phyloP scores from a whole-genome alignment of 2,797 vertebrate genomes.

The Microchirus variegatus region DNA sequence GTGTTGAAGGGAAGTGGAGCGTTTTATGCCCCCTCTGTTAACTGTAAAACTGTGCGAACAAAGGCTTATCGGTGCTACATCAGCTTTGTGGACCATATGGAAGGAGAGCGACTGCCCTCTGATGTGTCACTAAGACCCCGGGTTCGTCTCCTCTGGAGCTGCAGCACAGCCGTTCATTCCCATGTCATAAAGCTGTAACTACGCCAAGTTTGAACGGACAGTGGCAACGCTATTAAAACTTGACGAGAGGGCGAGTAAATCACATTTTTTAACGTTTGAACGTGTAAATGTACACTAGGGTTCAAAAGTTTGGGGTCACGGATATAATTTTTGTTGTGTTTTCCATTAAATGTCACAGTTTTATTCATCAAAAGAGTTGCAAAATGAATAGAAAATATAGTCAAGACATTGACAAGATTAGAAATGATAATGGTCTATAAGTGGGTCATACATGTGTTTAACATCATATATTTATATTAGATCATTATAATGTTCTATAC shows the following conservation, averaged over 20 bases:
- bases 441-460: too few species aligned
- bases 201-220: constrained; percentile 4
- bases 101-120: constrained; percentile 26
- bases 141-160: constrained; percentile 27
- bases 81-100: constrained; percentile 37
- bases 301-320: too few species aligned
- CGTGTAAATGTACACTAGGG: too few species aligned
- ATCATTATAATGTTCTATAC: too few species aligned
- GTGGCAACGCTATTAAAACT: constrained; percentile 22
- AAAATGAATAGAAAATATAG: too few species aligned
- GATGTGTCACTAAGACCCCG: constrained; percentile 40
- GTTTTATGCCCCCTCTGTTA: constrained; percentile 61
- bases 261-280: background rate
- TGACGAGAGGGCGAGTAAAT: constrained; percentile 4
- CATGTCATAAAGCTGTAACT: constrained; percentile 33
- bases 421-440: too few species aligned
- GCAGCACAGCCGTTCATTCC: constrained; percentile 40
- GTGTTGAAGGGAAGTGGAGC: constrained; percentile 50
- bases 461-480: too few species aligned
- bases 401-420: too few species aligned
- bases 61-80: constrained; percentile 41
- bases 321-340: too few species aligned
- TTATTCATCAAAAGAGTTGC: too few species aligned
- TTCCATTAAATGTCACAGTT: too few species aligned
- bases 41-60: constrained; percentile 55